phyloP scores from a whole-genome alignment of 92 coral and sea anemone species.

The Porites evermanni region DNA sequence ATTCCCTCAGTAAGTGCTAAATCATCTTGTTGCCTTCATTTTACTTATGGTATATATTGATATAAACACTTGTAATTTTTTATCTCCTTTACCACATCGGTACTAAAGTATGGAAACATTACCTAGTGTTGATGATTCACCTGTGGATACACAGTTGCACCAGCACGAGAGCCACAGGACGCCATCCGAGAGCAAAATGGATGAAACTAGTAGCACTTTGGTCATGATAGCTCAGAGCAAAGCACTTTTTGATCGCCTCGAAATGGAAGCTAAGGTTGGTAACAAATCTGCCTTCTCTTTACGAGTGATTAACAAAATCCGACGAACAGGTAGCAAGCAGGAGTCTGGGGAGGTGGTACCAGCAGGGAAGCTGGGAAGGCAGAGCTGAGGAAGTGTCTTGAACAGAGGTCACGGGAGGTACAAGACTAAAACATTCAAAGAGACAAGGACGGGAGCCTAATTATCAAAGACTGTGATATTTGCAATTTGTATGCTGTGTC shows the following conservation, averaged over 20 bases:
- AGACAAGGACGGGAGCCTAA: no score
- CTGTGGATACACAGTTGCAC: not conserved
- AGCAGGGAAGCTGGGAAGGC: no score
- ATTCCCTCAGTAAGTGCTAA: constrained; percentile 17
- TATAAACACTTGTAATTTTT: not conserved
- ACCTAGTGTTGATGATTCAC: constrained; percentile 20
- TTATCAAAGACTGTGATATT: no score
- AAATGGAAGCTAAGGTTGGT: constrained; percentile 80
- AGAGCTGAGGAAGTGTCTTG: no score
- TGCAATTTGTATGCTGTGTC: no score
- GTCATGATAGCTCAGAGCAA: constrained; percentile 76
- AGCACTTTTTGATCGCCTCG: constrained; percentile 72
- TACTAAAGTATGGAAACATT: constrained; percentile 16
- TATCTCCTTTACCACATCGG: not conserved
- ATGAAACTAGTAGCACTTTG: constrained; percentile 72
- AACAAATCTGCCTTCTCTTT: not conserved
- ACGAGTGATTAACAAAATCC: no score
- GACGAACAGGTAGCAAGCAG: no score
- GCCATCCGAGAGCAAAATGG: constrained; percentile 36
- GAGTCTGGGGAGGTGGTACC: no score
- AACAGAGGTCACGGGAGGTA: no score
- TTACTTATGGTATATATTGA: no score
- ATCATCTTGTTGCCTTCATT: not conserved
- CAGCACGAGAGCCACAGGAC: constrained; percentile 1
- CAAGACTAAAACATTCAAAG: no score